Base-by-base conservation (phyloP, 2,888 invertebrate species). In the Linnaemya vulpina region DNA sequence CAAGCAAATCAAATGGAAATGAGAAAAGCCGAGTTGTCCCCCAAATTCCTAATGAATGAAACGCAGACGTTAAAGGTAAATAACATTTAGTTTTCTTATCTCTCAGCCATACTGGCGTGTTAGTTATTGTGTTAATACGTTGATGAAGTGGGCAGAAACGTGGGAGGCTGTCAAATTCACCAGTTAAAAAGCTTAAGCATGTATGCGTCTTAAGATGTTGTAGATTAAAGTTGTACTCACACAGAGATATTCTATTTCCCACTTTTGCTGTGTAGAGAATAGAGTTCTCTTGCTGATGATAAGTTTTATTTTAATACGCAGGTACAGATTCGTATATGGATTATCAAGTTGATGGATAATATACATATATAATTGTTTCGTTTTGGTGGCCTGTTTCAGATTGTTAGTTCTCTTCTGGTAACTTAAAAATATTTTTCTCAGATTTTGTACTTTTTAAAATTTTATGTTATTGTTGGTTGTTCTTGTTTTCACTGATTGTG, bases 1-100 rank as follows among this genome's bases (percentile, higher is more conserved):
- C 71, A 74, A 83, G 67, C 67, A 78, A 78, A 83, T 62, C 62
- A 81, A 75, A 70, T 46, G 70, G 85, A 87, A 87, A 88, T 87
- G 87, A 88, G 89, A 89, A n/a, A 89, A 89, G 89, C 89, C 87
- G 87, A 89, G 89, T 89, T 89, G 89, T 89, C 89, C 89, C 89
- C 89, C 88, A 89, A 89, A 89, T 89, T 88, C 87, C 87, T 86
- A 86, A 87, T 87, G 87, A 87, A 87, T 87, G 87, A 87, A 87
- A 78, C 73, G 74, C 65, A 40, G 11, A 76, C 62, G 68, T 74
- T 68, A 40, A 68, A 63, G 63, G 74, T 49, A 81, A 82, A 82
- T 49, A 82, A 63, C 46, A 55, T 75, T 10, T 60, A 25, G 22
- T 46, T 63, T 10, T 68, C 70, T 80, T 84, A 84, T 80, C 84